A percentile compares a stretch with the other conserved stretches of the same genome.
phyloP scores from a whole-genome alignment of 2,113 vertebrate genomes.

The Pionites leucogaster region DNA sequence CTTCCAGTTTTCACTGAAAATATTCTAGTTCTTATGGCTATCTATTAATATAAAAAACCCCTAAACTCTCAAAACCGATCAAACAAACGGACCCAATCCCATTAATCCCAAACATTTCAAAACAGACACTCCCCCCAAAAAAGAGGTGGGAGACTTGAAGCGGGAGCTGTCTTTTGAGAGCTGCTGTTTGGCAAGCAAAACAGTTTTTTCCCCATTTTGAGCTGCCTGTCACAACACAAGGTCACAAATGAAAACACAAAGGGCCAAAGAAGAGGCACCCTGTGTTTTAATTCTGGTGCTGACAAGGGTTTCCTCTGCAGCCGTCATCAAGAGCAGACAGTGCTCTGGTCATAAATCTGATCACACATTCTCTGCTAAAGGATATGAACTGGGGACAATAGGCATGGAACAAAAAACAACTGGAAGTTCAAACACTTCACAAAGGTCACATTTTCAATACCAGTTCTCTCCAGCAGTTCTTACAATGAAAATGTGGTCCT shows the following conservation, averaged over 20 bases:
- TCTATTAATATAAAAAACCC: neutral
- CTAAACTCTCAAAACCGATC: neutral
- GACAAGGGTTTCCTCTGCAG: constrained; percentile 12
- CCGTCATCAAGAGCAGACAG: neutral
- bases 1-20: neutral
- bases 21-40: neutral
- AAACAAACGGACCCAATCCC: neutral
- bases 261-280: neutral
- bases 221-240: neutral
- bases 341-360: constrained; percentile 1
- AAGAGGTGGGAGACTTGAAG: neutral
- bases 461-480: neutral
- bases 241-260: constrained; percentile 9
- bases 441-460: neutral
- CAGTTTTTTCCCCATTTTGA: neutral
- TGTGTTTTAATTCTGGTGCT: neutral
- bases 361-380: neutral
- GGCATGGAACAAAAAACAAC: neutral
- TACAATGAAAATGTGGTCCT: neutral
- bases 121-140: neutral
- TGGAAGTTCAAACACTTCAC: neutral
- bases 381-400: neutral
- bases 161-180: neutral
- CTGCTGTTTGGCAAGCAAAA: neutral
- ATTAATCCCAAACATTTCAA: neutral